Evolutionary conservation across 2,113 vertebrate species (phyloP), one percentile per base, ranked within the genome.

Genomic region (Monopterus albus): DNA sequence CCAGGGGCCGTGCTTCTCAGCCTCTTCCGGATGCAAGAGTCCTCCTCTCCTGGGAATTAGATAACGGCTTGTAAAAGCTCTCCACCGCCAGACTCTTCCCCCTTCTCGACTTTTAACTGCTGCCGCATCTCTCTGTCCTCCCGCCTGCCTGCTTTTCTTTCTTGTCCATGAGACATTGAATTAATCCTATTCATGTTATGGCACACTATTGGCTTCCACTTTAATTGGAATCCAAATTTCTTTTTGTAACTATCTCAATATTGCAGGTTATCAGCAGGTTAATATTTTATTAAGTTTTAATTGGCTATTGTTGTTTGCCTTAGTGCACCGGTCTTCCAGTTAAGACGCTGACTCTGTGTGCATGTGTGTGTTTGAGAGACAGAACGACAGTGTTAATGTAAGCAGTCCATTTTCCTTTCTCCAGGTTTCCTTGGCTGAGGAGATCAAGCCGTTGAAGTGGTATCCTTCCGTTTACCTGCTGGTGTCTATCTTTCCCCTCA

Each of bases 381-480:
- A 18, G 28, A 33, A 25, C 43, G 36, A 59, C 5, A 25, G 50
- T 49, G 18, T 79, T 64, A 11, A 68, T 29, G 52, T 84, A 65
- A 81, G 33, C 17, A 21, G 49, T 52, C 50, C 6, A 4, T 53
- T 74, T 60, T 76, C 66, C 74, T 46, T 59, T 42, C 43, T 81
- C 53, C 88, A 94, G 93, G 91, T 95, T 79, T 92, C 93, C 38
- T 82, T 95, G 77, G 90, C 85, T 5, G 91, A 91, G 63, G 92
- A 94, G 83, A 94, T 91, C 85, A 91, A 86, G 59, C 93, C 92
- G 4, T 72, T 95, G 72, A 94, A 94, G 86, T 95, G 94, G 93
- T 86, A 93, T 82, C 90, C 91, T 33, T 89, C 87, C 14, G 88
- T 92, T 60, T 93, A 94, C 93, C 91, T 96, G 88, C 91, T 94